Percentiles rank a stretch among this genome's conserved stretches.
phyloP scores from a whole-genome alignment of 2,113 vertebrate species.

The Argyrosomus japonicus region DNA sequence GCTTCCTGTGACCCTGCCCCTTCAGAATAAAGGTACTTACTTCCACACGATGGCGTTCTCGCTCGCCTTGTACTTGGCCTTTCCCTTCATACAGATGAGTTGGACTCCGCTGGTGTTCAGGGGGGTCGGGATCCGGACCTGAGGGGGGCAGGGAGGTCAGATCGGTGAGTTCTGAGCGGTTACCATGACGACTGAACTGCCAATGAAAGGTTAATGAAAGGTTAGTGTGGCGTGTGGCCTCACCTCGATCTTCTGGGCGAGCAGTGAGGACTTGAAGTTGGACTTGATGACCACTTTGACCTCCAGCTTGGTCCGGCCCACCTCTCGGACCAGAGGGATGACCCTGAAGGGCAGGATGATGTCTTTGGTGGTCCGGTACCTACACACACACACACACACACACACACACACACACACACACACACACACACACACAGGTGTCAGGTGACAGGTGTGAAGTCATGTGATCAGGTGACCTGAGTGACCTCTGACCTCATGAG shows the following conservation, averaged over 20 bases:
- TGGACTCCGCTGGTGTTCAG: constrained; percentile 92
- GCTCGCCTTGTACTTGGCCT: constrained; percentile 95
- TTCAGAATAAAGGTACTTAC: constrained; percentile 78
- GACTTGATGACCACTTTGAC: constrained; percentile 32
- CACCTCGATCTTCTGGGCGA: constrained; percentile 27
- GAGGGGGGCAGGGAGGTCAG: not conserved
- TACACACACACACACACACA: not conserved
- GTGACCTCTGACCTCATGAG: constrained; percentile 26
- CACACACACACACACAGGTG: too few species aligned
- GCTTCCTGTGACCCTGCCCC: not conserved
- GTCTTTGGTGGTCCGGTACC: constrained; percentile 25
- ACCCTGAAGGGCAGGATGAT: constrained; percentile 25
- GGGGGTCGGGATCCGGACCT: constrained; percentile 93
- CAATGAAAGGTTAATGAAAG: too few species aligned
- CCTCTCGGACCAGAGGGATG: constrained; percentile 20
- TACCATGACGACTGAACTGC: too few species aligned
- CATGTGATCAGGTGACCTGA: too few species aligned
- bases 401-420: not conserved
- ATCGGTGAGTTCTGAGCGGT: too few species aligned
- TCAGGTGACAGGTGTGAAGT: too few species aligned
- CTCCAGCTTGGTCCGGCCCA: constrained; percentile 15
- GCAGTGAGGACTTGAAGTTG: constrained; percentile 30
- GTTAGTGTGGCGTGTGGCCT: not conserved
- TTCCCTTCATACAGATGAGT: constrained; percentile 96
- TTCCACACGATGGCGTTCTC: constrained; percentile 97